Evolutionary conservation across 2,113 vertebrate species (phyloP), one percentile per base, ranked within the genome.

Genomic region (Phoenicopterus ruber): DNA sequence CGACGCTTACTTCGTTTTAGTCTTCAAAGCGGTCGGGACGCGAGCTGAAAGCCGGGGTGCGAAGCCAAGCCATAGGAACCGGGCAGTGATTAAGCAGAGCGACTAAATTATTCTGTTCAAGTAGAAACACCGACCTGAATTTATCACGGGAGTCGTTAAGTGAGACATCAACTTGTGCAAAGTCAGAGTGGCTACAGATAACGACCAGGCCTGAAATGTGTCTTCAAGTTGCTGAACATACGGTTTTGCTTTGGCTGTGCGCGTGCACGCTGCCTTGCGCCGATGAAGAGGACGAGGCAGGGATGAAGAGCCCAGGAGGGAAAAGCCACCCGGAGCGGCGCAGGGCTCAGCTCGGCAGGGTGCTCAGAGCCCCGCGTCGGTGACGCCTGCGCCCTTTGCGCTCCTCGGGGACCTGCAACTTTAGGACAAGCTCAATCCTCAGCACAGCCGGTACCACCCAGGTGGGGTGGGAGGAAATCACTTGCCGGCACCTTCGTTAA

Each of bases 261-360:
- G 46, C 0, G 0, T 11, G 6, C 18, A 1, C 0, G 1, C 49
- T 49, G 25, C 47, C n/a, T 31, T 1, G 5, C 34, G 52, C 32
- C 0, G 7, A n/a, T 18, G 84, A 34, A 7, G 52, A 67, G 32
- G 26, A 42, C 6, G 2, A 69, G 15, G 54, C 13, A 59, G 32
- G 21, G 54, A 38, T 16, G 71, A 72, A 80, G 44, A 46, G 2
- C 29, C 25, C 17, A 7, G 66, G 26, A 79, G 29, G 17, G 22
- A 59, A 13, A 57, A 71, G 25, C 20, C 5, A n/a, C 34, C 12
- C 1, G 2, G 24, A 19, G 4, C 4, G 3, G n/a, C 6, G 0
- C 1, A 1, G n/a, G 42, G 40, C 34, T 57, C 21, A n/a, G 67
- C 34, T 76, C 46, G 26, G 31, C 13, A 22, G 31, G 62, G 15